Evolutionary conservation across 1,140 invertebrate genomes (phyloP).

Genomic region (Macrobrachium rosenbergii): DNA sequence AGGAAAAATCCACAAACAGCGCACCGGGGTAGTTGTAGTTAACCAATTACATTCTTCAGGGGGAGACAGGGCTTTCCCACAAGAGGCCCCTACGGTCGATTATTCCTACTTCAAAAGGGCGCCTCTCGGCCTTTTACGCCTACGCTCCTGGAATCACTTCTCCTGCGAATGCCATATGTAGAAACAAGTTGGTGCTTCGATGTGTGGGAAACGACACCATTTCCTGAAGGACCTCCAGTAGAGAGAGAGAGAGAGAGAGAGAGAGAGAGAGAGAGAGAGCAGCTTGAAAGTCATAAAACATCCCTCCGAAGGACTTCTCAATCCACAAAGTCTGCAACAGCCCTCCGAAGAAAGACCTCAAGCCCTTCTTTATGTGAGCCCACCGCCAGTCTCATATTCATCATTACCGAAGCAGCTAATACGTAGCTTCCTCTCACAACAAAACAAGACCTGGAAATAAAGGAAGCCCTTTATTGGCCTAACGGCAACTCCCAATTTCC

Average conservation of each 20-base stretch:
- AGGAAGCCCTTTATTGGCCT: constrained; percentile 20
- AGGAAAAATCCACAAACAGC: constrained; percentile 17
- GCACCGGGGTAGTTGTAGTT: constrained; percentile 43
- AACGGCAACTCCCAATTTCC: constrained; percentile 28
- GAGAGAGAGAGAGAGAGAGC: neutral
- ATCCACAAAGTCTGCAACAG: no score
- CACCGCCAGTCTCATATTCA: neutral
- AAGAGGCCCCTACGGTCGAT: constrained; percentile 18
- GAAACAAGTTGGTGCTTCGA: constrained; percentile 53
- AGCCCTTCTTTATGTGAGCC: no score
- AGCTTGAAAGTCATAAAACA: neutral
- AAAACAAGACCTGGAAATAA: neutral
- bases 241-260: constrained; percentile 7
- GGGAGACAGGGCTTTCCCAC: constrained; percentile 30
- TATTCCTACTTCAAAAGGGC: neutral
- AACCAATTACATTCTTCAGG: constrained; percentile 34
- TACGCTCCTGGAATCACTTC: neutral
- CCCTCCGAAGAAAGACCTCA: no score
- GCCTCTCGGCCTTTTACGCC: constrained; percentile 3
- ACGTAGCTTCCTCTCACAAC: neutral
- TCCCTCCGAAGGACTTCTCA: neutral
- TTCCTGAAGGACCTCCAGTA: constrained; percentile 52
- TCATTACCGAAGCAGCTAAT: neutral
- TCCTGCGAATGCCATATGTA: constrained; percentile 28
- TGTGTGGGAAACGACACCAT: constrained; percentile 50